Evolutionary conservation across 2,888 invertebrate species (phyloP).

Genomic region (Melikaiella ostensackeni): DNA sequence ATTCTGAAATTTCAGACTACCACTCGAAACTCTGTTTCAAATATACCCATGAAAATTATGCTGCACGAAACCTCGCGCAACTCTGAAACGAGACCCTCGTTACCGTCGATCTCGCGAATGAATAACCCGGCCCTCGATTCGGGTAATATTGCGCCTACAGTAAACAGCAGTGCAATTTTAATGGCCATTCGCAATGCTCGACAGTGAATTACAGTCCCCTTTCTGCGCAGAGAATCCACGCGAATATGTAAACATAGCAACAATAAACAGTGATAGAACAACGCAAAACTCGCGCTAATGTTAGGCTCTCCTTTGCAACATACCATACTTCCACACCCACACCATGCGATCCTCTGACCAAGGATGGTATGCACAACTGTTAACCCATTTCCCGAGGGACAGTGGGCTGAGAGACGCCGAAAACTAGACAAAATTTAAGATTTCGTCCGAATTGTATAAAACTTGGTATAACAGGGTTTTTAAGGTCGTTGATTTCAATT

Average conservation of each 20-base stretch:
- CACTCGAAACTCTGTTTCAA: slow-evolving; percentile 12
- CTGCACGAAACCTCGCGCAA: slow-evolving; percentile 13
- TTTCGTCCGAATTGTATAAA: too few species aligned
- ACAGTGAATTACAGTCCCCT: neutral
- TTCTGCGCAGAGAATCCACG: neutral
- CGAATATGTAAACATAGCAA: neutral
- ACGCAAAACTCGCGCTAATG: neutral
- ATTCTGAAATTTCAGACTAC: neutral
- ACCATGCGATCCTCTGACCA: slow-evolving; percentile 23
- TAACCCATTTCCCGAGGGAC: slow-evolving; percentile 53
- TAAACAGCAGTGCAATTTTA: slow-evolving; percentile 28
- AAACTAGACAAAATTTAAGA: too few species aligned
- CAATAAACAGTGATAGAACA: slow-evolving; percentile 5
- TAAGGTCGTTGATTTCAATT: too few species aligned
- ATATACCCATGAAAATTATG: slow-evolving; percentile 17
- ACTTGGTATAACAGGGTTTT: too few species aligned
- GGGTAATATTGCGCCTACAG: slow-evolving; percentile 10
- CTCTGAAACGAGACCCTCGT: slow-evolving; percentile 21
- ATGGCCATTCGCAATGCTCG: slow-evolving; percentile 5
- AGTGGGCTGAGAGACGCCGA: too few species aligned
- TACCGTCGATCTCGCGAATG: slow-evolving; percentile 20
- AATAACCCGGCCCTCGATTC: slow-evolving; percentile 18
- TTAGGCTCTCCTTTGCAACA: slow-evolving; percentile 1
- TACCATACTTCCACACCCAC: neutral
- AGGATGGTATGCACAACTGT: slow-evolving; percentile 44